Evolutionary conservation across 2,888 invertebrate genomes (phyloP).

Genomic region (Amiota minor): DNA sequence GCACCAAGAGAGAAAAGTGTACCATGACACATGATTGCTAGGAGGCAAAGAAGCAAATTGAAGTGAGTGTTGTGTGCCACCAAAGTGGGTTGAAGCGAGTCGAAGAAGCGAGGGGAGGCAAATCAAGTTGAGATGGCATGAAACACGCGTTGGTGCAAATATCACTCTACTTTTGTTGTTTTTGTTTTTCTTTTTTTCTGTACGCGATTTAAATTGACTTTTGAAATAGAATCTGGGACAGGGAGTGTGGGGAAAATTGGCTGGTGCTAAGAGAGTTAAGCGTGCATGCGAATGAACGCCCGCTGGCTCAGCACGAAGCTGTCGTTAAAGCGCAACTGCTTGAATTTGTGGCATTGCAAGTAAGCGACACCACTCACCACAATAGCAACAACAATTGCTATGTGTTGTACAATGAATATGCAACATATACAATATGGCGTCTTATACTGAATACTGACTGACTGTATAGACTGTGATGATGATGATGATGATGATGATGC

Average conservation of each 20-base stretch:
- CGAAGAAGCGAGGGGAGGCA: too few species aligned
- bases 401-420: conserved; percentile 1
- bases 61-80: too few species aligned
- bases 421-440: conserved; percentile 9
- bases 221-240: background rate
- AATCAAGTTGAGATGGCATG: background rate
- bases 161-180: background rate
- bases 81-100: too few species aligned
- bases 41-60: too few species aligned
- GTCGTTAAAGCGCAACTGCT: background rate
- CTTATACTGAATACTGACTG: background rate
- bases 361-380: background rate
- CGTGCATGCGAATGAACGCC: conserved; percentile 1
- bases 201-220: conserved; percentile 15
- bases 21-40: too few species aligned
- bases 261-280: background rate
- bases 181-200: background rate
- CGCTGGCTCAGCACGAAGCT: background rate
- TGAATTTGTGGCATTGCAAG: background rate
- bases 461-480: background rate
- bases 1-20: too few species aligned
- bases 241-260: too few species aligned
- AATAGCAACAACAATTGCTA: conserved; percentile 39
- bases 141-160: conserved; percentile 1
- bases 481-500: background rate